Conservation (phyloP, 1,140 invertebrate species). For the Drosophila simulans region DNA sequence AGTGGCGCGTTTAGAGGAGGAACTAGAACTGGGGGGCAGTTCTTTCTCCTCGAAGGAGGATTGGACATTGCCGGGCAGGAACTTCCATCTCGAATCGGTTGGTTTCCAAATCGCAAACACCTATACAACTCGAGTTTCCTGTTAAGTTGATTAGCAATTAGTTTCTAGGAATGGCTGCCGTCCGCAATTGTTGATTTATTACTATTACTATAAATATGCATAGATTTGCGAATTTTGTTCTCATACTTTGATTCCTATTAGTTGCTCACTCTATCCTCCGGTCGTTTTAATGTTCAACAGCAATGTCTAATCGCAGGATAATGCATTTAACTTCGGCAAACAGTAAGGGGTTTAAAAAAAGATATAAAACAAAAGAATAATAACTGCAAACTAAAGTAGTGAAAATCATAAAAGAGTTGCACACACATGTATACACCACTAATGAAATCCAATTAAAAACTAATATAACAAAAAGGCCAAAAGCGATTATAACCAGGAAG, state of each 20-base stretch:
- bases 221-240: background rate
- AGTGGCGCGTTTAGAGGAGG: background rate
- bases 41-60: constrained; percentile 4
- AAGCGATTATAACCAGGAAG: background rate
- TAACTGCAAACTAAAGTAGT: constrained; percentile 55
- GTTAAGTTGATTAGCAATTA: constrained; percentile 9
- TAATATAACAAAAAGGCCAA: constrained; percentile 3
- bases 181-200: constrained; percentile 65
- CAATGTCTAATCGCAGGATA: constrained; percentile 24
- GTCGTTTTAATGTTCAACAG: constrained; percentile 19
- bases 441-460: constrained; percentile 20
- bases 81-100: constrained; percentile 17
- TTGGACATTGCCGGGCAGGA: constrained; percentile 43
- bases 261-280: constrained; percentile 11
- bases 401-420: constrained; percentile 33
- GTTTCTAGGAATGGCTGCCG: constrained; percentile 65
- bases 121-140: constrained; percentile 18
- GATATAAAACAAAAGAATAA: constrained; percentile 18
- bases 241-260: background rate
- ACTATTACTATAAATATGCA: too few relatives aligned
- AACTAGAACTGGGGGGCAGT: background rate
- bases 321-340: constrained; percentile 21
- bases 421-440: constrained; percentile 42
- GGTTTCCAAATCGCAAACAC: background rate
- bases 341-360: constrained; percentile 5